Evolutionary conservation across 2,113 vertebrate genomes (phyloP).

Genomic region (Cheirogaleus medius): DNA sequence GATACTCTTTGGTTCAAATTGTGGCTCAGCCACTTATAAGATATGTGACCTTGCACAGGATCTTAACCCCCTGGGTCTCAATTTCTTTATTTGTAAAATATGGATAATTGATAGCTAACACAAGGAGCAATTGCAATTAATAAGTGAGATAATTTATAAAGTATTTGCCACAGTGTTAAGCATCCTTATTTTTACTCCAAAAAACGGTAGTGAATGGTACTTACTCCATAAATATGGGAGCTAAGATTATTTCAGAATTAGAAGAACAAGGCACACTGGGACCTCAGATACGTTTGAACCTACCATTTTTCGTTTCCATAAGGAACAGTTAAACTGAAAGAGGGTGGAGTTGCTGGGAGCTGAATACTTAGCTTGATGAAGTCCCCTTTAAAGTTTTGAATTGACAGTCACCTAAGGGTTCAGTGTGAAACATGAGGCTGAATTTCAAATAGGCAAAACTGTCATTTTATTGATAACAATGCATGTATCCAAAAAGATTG

Average conservation of each 20-base stretch:
- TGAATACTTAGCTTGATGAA: slow-evolving; percentile 8
- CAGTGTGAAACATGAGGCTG: slow-evolving; percentile 49
- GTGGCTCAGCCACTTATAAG: not conserved
- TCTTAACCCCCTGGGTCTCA: not conserved
- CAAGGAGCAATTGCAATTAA: not conserved
- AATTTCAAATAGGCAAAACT: slow-evolving; percentile 62
- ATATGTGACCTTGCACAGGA: not conserved
- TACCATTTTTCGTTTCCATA: not conserved
- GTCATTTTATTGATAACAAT: slow-evolving; percentile 60
- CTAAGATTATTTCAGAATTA: not conserved
- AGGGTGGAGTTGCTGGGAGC: not conserved
- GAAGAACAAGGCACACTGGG: not conserved
- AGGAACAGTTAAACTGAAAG: not conserved
- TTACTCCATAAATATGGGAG: not conserved
- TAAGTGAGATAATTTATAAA: not conserved
- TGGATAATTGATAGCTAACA: not conserved
- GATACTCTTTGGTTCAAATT: not conserved
- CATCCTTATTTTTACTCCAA: not conserved
- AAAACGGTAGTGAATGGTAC: not conserved
- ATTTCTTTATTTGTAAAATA: slow-evolving; percentile 38
- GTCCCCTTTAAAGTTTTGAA: slow-evolving; percentile 30
- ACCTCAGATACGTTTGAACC: not conserved
- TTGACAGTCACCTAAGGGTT: slow-evolving; percentile 38
- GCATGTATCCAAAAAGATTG: slow-evolving; percentile 53
- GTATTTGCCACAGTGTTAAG: not conserved